Percentiles rank a stretch among this genome's conserved stretches.
Evolutionary conservation across 2,113 vertebrate species (phyloP).

Genomic region (Lichenostomus cassidix): DNA sequence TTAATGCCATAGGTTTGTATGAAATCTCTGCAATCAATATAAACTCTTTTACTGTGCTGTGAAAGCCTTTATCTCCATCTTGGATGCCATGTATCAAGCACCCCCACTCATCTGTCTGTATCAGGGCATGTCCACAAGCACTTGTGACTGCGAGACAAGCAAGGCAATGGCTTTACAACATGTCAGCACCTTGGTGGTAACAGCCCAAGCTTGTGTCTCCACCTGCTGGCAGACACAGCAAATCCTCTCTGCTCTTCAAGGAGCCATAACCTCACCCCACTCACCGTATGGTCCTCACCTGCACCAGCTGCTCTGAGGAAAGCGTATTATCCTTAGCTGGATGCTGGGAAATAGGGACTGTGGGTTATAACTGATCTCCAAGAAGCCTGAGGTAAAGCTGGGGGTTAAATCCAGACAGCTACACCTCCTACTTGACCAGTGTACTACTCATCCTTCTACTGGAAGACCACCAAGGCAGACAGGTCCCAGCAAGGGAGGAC

Average conservation of each 20-base stretch:
- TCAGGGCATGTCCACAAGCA: not conserved
- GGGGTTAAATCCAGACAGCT: not conserved
- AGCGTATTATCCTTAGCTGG: accelerated
- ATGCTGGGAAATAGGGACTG: not conserved
- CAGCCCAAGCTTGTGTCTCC: not conserved
- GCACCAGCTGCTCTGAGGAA: not conserved
- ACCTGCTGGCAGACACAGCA: not conserved
- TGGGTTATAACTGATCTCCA: not conserved
- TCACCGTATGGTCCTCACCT: not conserved
- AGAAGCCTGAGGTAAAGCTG: not conserved
- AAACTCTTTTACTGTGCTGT: constrained; percentile 25
- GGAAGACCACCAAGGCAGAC: not conserved
- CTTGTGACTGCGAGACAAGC: not conserved
- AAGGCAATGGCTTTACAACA: not conserved
- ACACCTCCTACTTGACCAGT: not conserved
- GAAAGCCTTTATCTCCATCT: constrained; percentile 30
- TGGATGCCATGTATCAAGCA: not conserved
- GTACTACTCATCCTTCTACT: not conserved
- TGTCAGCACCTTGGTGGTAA: not conserved
- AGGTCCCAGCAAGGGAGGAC: not conserved
- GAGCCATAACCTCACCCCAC: not conserved
- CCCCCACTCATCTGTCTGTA: not conserved
- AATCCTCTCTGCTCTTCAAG: not conserved
- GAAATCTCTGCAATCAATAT: constrained; percentile 47
- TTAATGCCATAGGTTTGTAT: constrained; percentile 23